Evolutionary conservation across 2,888 invertebrate genomes (phyloP).

Genomic region (Seladonia tumulorum): DNA sequence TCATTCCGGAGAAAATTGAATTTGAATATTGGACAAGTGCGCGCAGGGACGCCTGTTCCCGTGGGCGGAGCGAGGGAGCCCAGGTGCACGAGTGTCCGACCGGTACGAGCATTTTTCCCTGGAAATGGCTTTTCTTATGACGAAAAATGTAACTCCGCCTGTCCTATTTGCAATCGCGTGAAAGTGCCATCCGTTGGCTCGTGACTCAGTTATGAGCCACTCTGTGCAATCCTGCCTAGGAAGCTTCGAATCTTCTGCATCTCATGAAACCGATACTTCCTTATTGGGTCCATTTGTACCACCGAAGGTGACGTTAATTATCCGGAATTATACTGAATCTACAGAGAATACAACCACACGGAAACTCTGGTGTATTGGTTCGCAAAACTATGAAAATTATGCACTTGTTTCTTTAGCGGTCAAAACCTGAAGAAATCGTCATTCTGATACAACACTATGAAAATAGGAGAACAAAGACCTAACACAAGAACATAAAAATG

Average conservation of each 20-base stretch:
- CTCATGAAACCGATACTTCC: not conserved
- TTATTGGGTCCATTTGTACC: not conserved
- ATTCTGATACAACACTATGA: no score
- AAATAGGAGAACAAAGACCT: no score
- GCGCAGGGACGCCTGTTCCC: not conserved
- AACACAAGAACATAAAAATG: no score
- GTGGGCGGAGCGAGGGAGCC: not conserved
- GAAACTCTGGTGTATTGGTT: no score
- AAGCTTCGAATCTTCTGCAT: not conserved
- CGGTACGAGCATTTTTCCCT: not conserved
- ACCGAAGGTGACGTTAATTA: not conserved
- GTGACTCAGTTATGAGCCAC: not conserved
- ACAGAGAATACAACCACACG: no score
- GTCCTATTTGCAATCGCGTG: conserved; percentile 2
- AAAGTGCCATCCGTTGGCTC: not conserved
- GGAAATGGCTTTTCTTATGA: not conserved
- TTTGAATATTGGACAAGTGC: conserved; percentile 7
- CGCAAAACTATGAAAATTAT: no score
- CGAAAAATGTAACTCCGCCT: not conserved
- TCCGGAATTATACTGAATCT: no score
- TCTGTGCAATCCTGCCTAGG: not conserved
- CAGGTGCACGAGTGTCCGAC: conserved; percentile 8
- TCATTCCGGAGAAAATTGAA: conserved; percentile 8
- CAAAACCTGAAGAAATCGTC: no score
- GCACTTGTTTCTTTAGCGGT: no score